Base-by-base conservation (phyloP, 1,140 invertebrate genomes). In the Venturia canescens region DNA sequence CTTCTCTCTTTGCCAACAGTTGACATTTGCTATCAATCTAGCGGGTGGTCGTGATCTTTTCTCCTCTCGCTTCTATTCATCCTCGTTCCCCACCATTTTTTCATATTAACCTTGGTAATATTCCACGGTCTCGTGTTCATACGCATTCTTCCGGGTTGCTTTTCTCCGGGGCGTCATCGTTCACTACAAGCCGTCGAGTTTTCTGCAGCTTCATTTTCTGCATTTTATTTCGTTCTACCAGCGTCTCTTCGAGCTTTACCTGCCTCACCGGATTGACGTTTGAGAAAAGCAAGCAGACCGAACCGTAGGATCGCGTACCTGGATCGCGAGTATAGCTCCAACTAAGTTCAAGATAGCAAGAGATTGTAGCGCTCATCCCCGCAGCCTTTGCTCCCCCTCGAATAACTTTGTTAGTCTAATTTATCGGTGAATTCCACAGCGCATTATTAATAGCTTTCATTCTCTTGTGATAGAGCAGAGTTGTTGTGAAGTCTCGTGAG, bases 401-500 rank as follows among this genome's bases (percentile, higher is more conserved):
- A 80, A 84, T 80, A 88, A 88, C 85, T 88, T 88, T 83, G 85
- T 88, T 87, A 88, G 86, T 80, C 84, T 88, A 87, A 89, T 89
- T 88, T 86, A 89, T 87, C 85, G 85, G 83, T 71, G 84, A 87
- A 86, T 86, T 87, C 85, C 83, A 70, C 81, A 80, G 78, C 60
- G 84, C 85, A 85, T 85, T 86, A 87, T 87, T 86, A 87, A 86
- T 83, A 84, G 72, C 79, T 82, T 78, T 77, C 80, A 76, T 83
- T 84, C 80, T 78, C 78, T 79, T 50, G 48, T 26, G 48, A 29
- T 53, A 44, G 7, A 18, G 48, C 31, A 74, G 29, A 77, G 57
- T 34, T 44, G 75, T 31, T 38, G 34, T 26, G 31, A 44, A 31
- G 66, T 21, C 29, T 48, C 26, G 34, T 34, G 60, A 60, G 48